Evolutionary conservation across 2,113 vertebrate species (phyloP).

Genomic region (Paramormyrops kingsleyae): DNA sequence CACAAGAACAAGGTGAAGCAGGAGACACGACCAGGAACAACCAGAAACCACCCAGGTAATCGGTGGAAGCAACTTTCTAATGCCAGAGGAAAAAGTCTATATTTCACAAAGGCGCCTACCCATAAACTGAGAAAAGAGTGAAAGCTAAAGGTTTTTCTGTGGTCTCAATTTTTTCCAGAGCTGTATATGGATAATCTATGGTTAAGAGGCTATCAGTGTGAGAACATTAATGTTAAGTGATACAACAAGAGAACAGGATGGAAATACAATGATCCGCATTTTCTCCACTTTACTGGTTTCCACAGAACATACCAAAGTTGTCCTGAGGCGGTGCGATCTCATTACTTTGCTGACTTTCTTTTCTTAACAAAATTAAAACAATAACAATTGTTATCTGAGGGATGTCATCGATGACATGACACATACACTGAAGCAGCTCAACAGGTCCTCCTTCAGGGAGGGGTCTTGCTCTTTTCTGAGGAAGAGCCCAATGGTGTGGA

Average conservation of each 20-base stretch:
- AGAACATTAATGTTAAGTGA: not conserved
- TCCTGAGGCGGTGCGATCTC: not conserved
- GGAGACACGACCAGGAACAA: too few species aligned
- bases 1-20: too few species aligned
- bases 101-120: too few species aligned
- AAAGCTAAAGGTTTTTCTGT: too few species aligned
- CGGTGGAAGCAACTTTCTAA: too few species aligned
- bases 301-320: not conserved
- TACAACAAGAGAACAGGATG: not conserved
- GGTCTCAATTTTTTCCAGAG: too few species aligned
- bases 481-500: slow-evolving; percentile 69
- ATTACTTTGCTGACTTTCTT: not conserved
- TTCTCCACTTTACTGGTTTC: not conserved
- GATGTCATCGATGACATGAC: not conserved
- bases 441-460: slow-evolving; percentile 67
- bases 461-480: slow-evolving; percentile 60
- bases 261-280: not conserved
- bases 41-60: too few species aligned
- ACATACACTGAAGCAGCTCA: slow-evolving; percentile 83
- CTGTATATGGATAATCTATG: not conserved
- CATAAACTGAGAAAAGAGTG: too few species aligned
- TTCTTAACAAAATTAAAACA: not conserved
- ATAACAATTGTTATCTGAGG: not conserved
- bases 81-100: too few species aligned
- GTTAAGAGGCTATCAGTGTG: not conserved